phyloP scores from a whole-genome alignment of 2,888 invertebrate genomes.

The Caenorhabditis sulstoni region DNA sequence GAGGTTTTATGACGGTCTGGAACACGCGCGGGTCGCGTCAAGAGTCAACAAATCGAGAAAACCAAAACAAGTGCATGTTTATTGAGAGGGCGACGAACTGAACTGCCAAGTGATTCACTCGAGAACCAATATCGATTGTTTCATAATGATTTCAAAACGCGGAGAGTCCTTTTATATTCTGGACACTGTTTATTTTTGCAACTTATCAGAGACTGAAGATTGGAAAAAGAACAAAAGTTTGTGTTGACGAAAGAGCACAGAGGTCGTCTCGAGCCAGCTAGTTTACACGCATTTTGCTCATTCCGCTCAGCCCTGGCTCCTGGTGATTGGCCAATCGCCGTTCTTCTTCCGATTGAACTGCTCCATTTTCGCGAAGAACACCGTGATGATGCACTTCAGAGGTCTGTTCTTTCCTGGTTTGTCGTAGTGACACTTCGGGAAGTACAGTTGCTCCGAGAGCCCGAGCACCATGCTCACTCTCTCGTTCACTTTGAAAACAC shows the following conservation, averaged over 20 bases:
- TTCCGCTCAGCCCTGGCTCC: not conserved
- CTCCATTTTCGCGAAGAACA: not conserved
- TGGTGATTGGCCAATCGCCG: constrained; percentile 3
- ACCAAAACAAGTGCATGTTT: constrained; percentile 51
- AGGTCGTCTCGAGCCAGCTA: not conserved
- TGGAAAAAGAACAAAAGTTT: too few relatives aligned
- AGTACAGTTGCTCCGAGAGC: constrained; percentile 4
- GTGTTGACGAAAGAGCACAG: not conserved
- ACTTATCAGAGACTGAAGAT: not conserved
- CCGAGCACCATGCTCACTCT: not conserved
- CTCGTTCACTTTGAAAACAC: constrained; percentile 2
- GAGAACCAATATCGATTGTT: constrained; percentile 1
- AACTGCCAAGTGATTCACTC: constrained; percentile 21
- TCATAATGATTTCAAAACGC: not conserved
- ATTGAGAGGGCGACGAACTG: constrained; percentile 36
- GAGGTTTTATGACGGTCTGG: not conserved
- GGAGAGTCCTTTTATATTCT: not conserved
- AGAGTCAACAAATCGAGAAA: constrained; percentile 11
- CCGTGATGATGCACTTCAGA: constrained; percentile 15
- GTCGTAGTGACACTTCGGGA: not conserved
- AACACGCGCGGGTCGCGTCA: not conserved
- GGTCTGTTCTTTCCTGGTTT: not conserved
- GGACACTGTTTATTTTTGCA: too few relatives aligned
- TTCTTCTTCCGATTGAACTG: constrained; percentile 6
- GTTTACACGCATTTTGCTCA: too few relatives aligned